These are phyloP conservation scores for Camelus bactrianus DNA, from an alignment of 2,113 vertebrate species.

Conservation along the genomic window DNA sequence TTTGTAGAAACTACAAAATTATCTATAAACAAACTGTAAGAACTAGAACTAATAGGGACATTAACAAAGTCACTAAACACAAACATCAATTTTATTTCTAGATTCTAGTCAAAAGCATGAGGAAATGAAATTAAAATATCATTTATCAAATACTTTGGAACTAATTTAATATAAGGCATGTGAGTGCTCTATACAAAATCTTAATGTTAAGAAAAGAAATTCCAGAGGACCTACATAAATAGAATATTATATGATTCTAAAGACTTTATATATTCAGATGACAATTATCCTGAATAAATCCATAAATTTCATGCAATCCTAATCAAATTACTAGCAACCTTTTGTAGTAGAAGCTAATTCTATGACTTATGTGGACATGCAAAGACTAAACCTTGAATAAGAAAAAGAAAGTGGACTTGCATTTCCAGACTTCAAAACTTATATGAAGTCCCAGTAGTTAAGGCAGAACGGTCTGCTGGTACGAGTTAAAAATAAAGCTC, in stretches of 20 bases:
- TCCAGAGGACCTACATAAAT: background rate
- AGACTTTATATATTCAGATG: background rate
- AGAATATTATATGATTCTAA: background rate
- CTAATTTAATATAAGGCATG: background rate
- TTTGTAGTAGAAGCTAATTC: background rate
- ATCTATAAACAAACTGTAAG: background rate
- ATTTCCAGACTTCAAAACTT: background rate
- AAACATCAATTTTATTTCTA: background rate
- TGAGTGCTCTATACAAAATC: background rate
- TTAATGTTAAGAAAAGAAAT: background rate
- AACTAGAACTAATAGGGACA: no score
- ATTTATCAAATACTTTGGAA: background rate
- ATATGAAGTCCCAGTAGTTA: background rate
- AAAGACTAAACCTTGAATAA: background rate
- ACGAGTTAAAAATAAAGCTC: background rate
- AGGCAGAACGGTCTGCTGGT: background rate
- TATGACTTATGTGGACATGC: background rate
- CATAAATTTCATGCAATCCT: background rate
- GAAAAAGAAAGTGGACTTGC: background rate
- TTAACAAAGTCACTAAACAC: background rate
- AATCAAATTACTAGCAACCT: background rate
- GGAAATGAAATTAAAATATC: background rate
- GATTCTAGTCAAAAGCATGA: background rate
- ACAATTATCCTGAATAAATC: background rate
- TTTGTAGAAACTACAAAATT: background rate